Evolutionary conservation across 2,113 vertebrate species (phyloP).

Genomic region (Thomomys bottae): DNA sequence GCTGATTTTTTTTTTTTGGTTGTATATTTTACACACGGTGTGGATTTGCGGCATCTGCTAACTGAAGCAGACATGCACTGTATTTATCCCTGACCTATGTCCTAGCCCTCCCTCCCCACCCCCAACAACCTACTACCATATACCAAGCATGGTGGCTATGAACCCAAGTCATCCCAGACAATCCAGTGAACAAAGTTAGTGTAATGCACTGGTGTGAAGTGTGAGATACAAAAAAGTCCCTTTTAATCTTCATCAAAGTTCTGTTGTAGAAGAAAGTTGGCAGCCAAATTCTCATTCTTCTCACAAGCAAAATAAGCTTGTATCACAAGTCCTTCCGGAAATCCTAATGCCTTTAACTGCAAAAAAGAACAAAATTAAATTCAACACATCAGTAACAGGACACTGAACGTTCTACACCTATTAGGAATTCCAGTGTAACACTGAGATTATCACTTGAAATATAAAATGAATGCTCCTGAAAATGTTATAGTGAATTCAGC

Average conservation of each 20-base stretch:
- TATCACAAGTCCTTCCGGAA: slow-evolving; percentile 98
- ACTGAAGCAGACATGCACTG: slow-evolving; percentile 83
- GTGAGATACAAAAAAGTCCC: slow-evolving; percentile 82
- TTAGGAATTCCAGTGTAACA: background rate
- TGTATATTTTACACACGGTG: slow-evolving; percentile 84
- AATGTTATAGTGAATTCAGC: background rate
- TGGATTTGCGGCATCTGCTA: slow-evolving; percentile 81
- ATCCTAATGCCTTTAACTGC: slow-evolving; percentile 97
- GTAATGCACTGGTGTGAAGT: slow-evolving; percentile 91
- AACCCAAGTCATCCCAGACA: slow-evolving; percentile 88
- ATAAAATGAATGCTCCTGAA: background rate
- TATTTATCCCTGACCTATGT: slow-evolving; percentile 81
- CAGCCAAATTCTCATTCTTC: slow-evolving; percentile 98
- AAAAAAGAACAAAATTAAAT: slow-evolving; percentile 70
- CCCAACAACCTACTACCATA: slow-evolving; percentile 81
- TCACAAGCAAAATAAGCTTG: slow-evolving; percentile 98
- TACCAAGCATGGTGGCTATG: slow-evolving; percentile 87
- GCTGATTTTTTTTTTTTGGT: slow-evolving; percentile 85
- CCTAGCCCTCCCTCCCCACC: slow-evolving; percentile 72
- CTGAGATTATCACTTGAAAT: slow-evolving; percentile 10
- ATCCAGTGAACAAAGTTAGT: slow-evolving; percentile 90
- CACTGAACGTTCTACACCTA: background rate
- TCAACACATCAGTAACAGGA: background rate
- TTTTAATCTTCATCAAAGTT: slow-evolving; percentile 97
- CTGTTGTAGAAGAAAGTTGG: slow-evolving; percentile 99